phyloP scores from a whole-genome alignment of 1,140 invertebrate genomes.

The Diabrotica virgifera region DNA sequence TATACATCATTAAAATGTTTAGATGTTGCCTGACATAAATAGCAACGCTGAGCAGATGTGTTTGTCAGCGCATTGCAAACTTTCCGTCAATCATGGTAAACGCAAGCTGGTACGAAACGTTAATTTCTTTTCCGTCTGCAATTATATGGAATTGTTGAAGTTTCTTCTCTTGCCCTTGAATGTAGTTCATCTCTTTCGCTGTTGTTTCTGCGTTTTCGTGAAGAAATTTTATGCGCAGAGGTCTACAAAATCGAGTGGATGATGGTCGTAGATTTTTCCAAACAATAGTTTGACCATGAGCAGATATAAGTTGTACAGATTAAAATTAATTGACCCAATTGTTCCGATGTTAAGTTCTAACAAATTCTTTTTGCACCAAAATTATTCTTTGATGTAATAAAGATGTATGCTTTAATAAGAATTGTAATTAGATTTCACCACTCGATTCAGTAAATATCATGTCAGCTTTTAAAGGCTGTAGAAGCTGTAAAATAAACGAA shows the following conservation, averaged over 20 bases:
- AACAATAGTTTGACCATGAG: neutral
- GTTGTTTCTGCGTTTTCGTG: neutral
- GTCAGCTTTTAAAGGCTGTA: no score
- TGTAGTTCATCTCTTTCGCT: neutral
- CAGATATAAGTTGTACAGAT: neutral
- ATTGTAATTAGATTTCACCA: no score
- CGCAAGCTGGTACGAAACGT: neutral
- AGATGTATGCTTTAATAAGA: no score
- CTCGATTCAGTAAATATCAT: no score
- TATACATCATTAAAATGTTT: constrained; percentile 35
- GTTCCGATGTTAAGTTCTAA: no score
- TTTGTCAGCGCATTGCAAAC: constrained; percentile 42
- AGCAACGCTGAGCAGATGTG: constrained; percentile 32
- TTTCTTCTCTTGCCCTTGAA: neutral
- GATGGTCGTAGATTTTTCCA: neutral
- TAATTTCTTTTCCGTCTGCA: no score
- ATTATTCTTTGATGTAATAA: no score
- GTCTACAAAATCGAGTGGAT: neutral
- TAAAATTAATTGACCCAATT: no score
- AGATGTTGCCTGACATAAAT: constrained; percentile 33
- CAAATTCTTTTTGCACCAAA: no score
- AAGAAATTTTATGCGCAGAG: neutral
- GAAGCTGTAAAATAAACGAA: no score
- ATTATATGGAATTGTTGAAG: no score
- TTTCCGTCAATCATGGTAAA: constrained; percentile 51